phyloP scores from a whole-genome alignment of 37 sponge, comb jelly and placozoan genomes.

The Aplysina aerophoba region DNA sequence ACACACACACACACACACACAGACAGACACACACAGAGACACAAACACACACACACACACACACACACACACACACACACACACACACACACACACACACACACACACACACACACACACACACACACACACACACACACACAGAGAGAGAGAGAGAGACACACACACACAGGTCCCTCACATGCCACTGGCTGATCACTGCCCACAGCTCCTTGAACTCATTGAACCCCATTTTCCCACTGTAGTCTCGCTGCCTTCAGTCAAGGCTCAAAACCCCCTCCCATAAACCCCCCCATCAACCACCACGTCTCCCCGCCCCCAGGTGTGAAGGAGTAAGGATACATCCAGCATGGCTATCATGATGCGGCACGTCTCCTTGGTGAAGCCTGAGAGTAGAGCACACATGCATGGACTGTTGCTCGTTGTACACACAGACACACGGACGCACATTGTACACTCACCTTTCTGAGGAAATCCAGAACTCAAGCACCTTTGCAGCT shows the following conservation, averaged over 20 bases:
- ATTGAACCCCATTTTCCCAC: conserved; percentile 92
- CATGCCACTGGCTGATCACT: conserved; percentile 85
- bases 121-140: not conserved
- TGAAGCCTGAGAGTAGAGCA: conserved; percentile 47
- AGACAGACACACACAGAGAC: not conserved
- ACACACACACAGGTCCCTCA: not conserved
- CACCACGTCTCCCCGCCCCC: not conserved
- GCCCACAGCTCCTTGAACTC: conserved; percentile 94
- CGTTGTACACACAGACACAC: not conserved
- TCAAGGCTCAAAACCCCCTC: too few relatives aligned
- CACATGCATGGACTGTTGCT: not conserved
- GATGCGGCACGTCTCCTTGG: conserved; percentile 87
- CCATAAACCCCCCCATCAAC: not conserved
- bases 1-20: conserved; percentile 1
- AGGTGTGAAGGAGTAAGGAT: not conserved
- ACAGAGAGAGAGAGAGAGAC: not conserved
- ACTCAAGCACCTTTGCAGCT: conserved; percentile 80
- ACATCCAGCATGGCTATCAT: conserved; percentile 93
- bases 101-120: not conserved
- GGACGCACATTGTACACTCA: not conserved
- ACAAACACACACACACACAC: conserved; percentile 4
- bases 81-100: not conserved
- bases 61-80: not conserved
- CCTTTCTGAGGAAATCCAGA: conserved; percentile 46
- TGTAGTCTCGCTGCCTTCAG: conserved; percentile 54